Evolutionary conservation across 2,888 invertebrate species (phyloP).

Genomic region (Odontomyia ornata): DNA sequence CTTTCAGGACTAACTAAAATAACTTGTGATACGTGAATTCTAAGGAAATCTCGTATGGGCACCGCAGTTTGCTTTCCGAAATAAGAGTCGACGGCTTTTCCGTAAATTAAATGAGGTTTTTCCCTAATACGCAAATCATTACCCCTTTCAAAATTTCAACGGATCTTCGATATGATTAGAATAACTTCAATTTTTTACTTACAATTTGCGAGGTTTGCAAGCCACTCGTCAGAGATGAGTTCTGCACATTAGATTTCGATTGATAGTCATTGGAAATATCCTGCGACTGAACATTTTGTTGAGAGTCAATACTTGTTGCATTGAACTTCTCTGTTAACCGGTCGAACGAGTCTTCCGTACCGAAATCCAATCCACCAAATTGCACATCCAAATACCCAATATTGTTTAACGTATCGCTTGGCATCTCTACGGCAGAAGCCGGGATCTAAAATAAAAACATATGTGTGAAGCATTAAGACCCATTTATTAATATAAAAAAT

Average conservation of each 20-base stretch:
- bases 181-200: too few relatives aligned
- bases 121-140: too few relatives aligned
- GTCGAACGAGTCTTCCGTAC: conserved; percentile 65
- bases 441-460: conserved; percentile 74
- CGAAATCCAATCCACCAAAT: conserved; percentile 88
- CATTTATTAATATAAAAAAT: too few relatives aligned
- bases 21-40: neutral
- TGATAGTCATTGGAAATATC: conserved; percentile 60
- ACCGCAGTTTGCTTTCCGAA: too few relatives aligned
- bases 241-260: conserved; percentile 57
- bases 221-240: conserved; percentile 55
- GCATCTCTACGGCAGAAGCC: conserved; percentile 95
- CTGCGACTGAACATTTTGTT: conserved; percentile 54
- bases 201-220: conserved; percentile 63
- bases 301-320: conserved; percentile 58
- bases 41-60: too few relatives aligned
- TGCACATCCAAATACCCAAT: conserved; percentile 88
- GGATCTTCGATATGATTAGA: too few relatives aligned
- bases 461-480: too few relatives aligned
- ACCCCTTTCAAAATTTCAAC: too few relatives aligned
- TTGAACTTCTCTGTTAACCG: conserved; percentile 63
- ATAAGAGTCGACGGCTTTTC: too few relatives aligned
- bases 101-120: too few relatives aligned
- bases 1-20: neutral
- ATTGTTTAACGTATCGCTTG: conserved; percentile 80